phyloP scores from a whole-genome alignment of 2,797 vertebrate genomes.

The Chromis chromis region DNA sequence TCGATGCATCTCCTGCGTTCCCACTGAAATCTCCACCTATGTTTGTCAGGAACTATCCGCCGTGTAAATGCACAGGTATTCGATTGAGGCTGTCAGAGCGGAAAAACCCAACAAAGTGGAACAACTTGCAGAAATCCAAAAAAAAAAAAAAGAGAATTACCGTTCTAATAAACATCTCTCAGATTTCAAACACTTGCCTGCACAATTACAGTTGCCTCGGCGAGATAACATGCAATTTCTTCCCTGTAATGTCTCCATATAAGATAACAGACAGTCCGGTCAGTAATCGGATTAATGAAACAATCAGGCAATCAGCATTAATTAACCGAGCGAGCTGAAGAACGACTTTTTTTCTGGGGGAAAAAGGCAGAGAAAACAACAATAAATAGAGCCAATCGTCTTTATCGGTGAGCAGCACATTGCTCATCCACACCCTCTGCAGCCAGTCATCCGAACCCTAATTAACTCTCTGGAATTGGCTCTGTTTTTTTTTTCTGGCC shows the following conservation, averaged over 20 bases:
- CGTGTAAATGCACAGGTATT: no score
- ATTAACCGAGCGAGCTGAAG: conserved; percentile 42
- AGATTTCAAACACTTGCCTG: conserved; percentile 26
- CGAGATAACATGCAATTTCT: conserved; percentile 55
- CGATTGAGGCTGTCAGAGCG: background rate
- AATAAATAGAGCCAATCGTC: conserved; percentile 70
- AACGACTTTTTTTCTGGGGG: conserved; percentile 13
- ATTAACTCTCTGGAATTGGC: conserved; percentile 78
- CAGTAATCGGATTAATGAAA: conserved; percentile 72
- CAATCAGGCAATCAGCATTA: conserved; percentile 65
- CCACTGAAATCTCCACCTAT: no score
- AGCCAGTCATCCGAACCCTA: conserved; percentile 72
- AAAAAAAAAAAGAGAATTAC: background rate
- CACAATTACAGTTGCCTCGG: conserved; percentile 34
- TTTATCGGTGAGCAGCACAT: conserved; percentile 79
- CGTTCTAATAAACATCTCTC: background rate
- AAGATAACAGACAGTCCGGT: conserved; percentile 60
- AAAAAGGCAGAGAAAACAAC: conserved; percentile 60
- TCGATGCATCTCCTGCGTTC: no score
- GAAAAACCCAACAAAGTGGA: background rate
- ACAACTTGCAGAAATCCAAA: background rate
- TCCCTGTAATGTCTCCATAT: conserved; percentile 53
- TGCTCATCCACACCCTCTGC: conserved; percentile 74
- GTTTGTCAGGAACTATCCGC: no score
- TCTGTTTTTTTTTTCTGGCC: conserved; percentile 31